Percentiles rank a stretch among this genome's conserved stretches.
Conservation (phyloP, 2,113 vertebrate species). For the Odontophorus gujanensis region DNA sequence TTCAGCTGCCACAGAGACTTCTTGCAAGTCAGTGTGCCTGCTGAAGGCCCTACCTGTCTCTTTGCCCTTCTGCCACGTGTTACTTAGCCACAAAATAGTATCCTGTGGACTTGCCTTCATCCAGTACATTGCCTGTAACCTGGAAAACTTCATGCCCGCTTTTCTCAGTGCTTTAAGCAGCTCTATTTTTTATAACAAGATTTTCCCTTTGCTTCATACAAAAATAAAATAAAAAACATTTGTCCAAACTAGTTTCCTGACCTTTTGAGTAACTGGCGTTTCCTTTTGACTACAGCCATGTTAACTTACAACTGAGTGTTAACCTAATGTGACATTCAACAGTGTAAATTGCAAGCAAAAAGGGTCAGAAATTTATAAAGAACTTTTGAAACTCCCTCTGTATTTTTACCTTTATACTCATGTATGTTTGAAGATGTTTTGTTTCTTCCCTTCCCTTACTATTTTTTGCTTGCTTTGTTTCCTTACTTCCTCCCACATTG, state of each 20-base stretch:
- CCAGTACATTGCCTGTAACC: background rate
- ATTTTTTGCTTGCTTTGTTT: background rate
- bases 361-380: background rate
- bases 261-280: background rate
- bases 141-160: background rate
- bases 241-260: background rate
- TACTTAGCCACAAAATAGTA: background rate
- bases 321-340: background rate
- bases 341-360: background rate
- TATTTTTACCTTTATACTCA: background rate
- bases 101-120: slow-evolving; percentile 7
- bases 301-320: background rate
- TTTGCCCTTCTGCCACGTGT: slow-evolving; percentile 28
- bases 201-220: background rate
- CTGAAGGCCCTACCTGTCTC: background rate
- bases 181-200: rapidly evolving
- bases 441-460: background rate
- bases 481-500: background rate
- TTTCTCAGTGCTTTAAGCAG: background rate
- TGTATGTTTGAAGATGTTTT: background rate
- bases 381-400: background rate
- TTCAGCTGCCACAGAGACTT: background rate
- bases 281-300: background rate
- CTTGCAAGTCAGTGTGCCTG: background rate
- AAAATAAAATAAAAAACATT: background rate